Evolutionary conservation across 2,113 vertebrate species (phyloP), one percentile per base, ranked within the genome.

Genomic region (Mixornis gularis): DNA sequence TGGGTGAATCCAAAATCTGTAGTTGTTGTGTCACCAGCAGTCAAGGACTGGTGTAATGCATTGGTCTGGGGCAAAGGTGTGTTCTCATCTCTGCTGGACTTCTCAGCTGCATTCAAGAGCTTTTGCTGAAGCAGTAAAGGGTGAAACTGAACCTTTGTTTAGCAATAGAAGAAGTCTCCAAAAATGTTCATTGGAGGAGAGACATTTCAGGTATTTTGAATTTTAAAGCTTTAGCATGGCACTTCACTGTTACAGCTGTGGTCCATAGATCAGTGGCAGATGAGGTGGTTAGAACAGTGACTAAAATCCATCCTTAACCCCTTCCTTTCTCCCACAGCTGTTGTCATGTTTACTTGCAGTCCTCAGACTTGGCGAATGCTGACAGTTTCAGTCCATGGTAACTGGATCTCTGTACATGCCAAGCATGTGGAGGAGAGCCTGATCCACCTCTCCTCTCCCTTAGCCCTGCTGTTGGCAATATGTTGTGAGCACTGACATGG

Each of bases 401-500:
- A 6, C 29, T 5, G 41, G 11, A n/a, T 62, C 4, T 34, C n/a
- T 38, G 22, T 34, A 27, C 46, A 1, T 13, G 44, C 19, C 1
- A 0, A 2, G 3, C 3, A 0, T 5, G 29, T 19, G 41, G 46
- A 79, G 71, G 14, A 60, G 21, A 36, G 18, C 10, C 17, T 14
- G 2, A 8, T 18, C 5, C 6, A 0, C 2, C 21, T 68, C 6
- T 55, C 38, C 48, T 41, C 41, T 43, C 41, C 41, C 12, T 56
- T 34, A 10, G 1, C 14, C 21, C 29, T 36, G 30, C 49, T 34
- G 3, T 17, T 13, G 29, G 26, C 41, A 19, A 7, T 34, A 3
- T 17, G 18, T 22, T 10, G 30, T 2, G 21, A 32, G 1, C 58
- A 1, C 14, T 3, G n/a, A 26, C 2, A 0, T 1, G 0, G 46